Base-by-base conservation (phyloP, 1,140 invertebrate genomes). In the Hylyphantes graminicola region DNA sequence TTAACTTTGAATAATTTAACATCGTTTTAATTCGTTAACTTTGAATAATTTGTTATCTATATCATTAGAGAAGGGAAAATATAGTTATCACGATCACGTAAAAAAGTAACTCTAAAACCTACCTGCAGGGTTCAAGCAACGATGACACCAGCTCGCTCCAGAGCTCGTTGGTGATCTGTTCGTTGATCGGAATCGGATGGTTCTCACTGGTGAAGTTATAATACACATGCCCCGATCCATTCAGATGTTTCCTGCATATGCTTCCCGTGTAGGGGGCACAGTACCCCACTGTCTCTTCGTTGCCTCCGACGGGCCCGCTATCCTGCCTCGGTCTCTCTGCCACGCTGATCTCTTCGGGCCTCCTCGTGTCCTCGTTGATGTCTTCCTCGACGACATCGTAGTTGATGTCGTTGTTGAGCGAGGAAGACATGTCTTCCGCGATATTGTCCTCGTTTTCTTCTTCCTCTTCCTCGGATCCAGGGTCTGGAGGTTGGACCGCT, bases 201-300 rank as follows among this genome's bases (percentile, higher is more conserved):
- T 86, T 88, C 53, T 88, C 87, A 68, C 83, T 74, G 50, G 86
- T 87, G 7, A 86, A 92, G 87, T 95, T 95, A 88, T 95, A 96
- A 94, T 95, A 97, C 53, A 97, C 94, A 80, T 93, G 92, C 1
- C 94, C 92, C 50, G 91, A 92, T 68, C 92, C 92, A 19, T 91
- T 92, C 51, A 97, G 92, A 88, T 95, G 95, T 87, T 93, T 92
- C 88, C 94, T 94, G 90, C 97, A 98, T 85, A 97, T 93, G 89
- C 94, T 93, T 51, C 96, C 96, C 91, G 93, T 94, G 89, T 98
- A 98, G 4, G 93, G 93, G 19, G 93, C 94, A 92, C 97, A 98
- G 89, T 95, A 94, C 35, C 94, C 94, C 12, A 85, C 15, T 35
- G 35, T 72, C 59, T 78, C 79, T 15, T 74, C 81, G 15, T 10